Evolutionary conservation across 2,113 vertebrate genomes (phyloP).

Genomic region (Stictonetta naevosa): DNA sequence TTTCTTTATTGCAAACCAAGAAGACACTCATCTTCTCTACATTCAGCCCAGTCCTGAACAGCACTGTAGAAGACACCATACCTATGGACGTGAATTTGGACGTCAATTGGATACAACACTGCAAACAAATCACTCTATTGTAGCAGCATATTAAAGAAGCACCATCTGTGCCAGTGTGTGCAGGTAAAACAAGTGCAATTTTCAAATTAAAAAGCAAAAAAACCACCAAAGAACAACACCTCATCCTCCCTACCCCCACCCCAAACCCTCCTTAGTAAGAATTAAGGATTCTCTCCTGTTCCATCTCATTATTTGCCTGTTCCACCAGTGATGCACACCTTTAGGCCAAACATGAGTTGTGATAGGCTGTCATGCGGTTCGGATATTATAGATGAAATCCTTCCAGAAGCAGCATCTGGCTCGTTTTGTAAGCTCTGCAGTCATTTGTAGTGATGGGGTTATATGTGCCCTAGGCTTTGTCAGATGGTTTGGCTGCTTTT

Average conservation of each 20-base stretch:
- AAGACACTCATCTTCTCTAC: background rate
- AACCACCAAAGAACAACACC: background rate
- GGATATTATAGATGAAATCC: slow-evolving; percentile 72
- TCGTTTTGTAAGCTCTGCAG: slow-evolving; percentile 68
- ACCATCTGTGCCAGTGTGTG: slow-evolving; percentile 63
- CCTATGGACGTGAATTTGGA: slow-evolving; percentile 16
- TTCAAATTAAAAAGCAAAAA: background rate
- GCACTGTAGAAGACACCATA: background rate
- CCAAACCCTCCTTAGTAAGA: background rate
- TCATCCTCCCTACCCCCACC: no score
- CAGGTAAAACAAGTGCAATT: slow-evolving; percentile 60
- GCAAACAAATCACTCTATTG: slow-evolving; percentile 31
- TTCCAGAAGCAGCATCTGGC: slow-evolving; percentile 75
- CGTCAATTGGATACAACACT: background rate
- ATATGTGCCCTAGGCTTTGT: slow-evolving; percentile 71
- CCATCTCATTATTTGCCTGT: background rate
- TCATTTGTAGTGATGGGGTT: slow-evolving; percentile 71
- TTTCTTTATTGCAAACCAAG: slow-evolving; percentile 6
- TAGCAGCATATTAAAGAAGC: slow-evolving; percentile 8
- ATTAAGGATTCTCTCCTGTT: background rate
- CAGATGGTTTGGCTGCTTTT: slow-evolving; percentile 71
- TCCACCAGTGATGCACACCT: slow-evolving; percentile 48
- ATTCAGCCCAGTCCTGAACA: background rate
- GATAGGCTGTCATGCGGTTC: slow-evolving; percentile 58
- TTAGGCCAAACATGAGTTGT: slow-evolving; percentile 71